These are phyloP conservation scores for Apodemus speciosus DNA, from an alignment of 2,113 vertebrate genomes.

Conservation along the genomic window DNA sequence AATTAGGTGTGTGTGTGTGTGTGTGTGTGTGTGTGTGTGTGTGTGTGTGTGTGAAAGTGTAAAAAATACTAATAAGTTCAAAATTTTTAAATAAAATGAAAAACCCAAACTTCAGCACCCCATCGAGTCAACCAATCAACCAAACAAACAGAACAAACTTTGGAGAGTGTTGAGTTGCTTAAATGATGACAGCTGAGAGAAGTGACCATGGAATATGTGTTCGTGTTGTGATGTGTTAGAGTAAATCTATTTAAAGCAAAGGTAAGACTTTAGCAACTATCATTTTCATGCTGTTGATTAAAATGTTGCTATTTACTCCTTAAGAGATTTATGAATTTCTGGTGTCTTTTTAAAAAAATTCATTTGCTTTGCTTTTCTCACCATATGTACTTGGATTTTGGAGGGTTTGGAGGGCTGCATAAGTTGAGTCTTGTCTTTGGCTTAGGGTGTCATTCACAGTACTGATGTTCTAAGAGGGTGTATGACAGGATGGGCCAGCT, in stretches of 20 bases:
- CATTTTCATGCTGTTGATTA: constrained; percentile 2
- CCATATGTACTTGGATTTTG: background rate
- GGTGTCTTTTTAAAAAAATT: background rate
- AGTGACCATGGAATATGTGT: background rate
- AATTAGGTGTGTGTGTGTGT: background rate
- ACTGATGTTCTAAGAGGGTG: background rate
- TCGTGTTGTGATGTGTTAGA: background rate
- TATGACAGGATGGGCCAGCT: background rate
- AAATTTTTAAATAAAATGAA: background rate
- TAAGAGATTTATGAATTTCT: background rate
- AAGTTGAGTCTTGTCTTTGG: background rate
- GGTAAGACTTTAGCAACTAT: background rate
- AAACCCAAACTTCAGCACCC: background rate
- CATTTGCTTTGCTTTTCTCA: background rate
- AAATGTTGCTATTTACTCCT: background rate
- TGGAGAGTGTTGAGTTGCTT: background rate
- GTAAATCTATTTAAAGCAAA: background rate
- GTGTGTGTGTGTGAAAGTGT: background rate
- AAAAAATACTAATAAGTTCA: background rate
- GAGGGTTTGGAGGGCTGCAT: fast-evolving
- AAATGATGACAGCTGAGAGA: background rate
- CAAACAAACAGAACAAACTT: background rate
- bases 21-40: background rate
- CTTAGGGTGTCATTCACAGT: background rate
- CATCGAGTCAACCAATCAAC: background rate